A percentile compares a stretch with the other conserved stretches of the same genome.
Conservation (phyloP, 2,797 vertebrate genomes). For the Caiman crocodilus region DNA sequence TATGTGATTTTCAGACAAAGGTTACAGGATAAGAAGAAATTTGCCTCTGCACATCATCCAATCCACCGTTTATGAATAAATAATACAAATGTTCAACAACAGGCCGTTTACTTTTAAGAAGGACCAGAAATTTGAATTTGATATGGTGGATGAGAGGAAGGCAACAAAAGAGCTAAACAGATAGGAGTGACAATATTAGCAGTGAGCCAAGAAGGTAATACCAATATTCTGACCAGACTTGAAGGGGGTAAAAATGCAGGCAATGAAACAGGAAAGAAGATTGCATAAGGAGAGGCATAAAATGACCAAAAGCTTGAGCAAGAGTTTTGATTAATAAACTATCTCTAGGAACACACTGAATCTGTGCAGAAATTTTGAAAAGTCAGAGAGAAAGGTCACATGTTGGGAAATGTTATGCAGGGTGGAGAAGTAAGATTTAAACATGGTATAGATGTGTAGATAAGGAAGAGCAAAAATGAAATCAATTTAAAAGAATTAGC, state of each 20-base stretch:
- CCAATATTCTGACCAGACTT: background rate
- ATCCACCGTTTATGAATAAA: background rate
- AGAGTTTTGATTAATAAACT: background rate
- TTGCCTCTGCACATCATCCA: background rate
- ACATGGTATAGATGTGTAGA: background rate
- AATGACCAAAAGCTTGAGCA: background rate
- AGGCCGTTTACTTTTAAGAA: background rate
- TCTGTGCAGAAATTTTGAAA: no score
- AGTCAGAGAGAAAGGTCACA: background rate
- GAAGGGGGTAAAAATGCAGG: background rate
- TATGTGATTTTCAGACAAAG: background rate
- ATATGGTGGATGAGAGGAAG: background rate
- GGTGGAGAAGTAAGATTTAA: background rate
- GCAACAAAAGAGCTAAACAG: background rate
- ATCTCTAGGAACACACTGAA: no score
- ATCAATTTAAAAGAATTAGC: background rate
- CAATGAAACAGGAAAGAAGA: background rate
- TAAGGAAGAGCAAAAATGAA: background rate
- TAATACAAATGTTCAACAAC: background rate
- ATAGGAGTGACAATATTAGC: background rate
- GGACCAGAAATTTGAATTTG: background rate
- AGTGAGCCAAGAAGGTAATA: background rate
- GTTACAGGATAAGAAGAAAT: background rate
- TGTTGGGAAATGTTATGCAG: accelerated
- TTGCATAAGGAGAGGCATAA: background rate